Evolutionary conservation across 2,888 invertebrate species (phyloP), one percentile per base, ranked within the genome.

Genomic region (Euplexia lucipara): DNA sequence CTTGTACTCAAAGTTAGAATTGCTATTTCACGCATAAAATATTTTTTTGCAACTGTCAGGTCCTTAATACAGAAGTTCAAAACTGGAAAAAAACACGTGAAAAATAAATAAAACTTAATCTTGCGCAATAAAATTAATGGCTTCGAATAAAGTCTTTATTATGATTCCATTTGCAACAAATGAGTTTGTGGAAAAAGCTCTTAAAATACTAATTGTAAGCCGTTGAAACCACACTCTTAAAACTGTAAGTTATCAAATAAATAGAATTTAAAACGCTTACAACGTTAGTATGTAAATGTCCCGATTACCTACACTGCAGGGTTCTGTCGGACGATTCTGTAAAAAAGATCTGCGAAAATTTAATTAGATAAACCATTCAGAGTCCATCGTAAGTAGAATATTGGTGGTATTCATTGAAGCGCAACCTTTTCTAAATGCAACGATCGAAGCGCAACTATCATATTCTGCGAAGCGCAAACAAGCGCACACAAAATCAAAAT

Each of bases 91-190:
- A 56, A 59, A 37, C 16, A 44, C 18, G 22, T 45, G 53, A 45
- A 32, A 45, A 44, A 51, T 63, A 57, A 57, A 51, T 57, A 51
- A 51, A 44, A 30, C 14, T 9, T 30, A 54, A 61, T 16, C 9
- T 42, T 4, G 20, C 1, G 14, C 20, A 37, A 39, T 35, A 48
- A 32, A 59, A 32, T n/a, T 1, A 48, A 70, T 26, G 22, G 18
- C 9, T 35, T 51, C 10, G 14, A 59, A 54, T 52, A 56, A 52
- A 56, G 45, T 39, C 48, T 59, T 58, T 76, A 52, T 72, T 72
- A 58, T 66, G 52, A 54, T 66, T 75, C 35, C 54, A 76, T 76
- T 73, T 76, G 32, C 10, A 64, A 47, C 58, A 54, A 73, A 56
- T 64, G 54, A 52, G 45, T 59, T 64, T 9, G 8, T 39, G 45